Conservation (phyloP, 2,888 invertebrate species). For the Atherix ibis region DNA sequence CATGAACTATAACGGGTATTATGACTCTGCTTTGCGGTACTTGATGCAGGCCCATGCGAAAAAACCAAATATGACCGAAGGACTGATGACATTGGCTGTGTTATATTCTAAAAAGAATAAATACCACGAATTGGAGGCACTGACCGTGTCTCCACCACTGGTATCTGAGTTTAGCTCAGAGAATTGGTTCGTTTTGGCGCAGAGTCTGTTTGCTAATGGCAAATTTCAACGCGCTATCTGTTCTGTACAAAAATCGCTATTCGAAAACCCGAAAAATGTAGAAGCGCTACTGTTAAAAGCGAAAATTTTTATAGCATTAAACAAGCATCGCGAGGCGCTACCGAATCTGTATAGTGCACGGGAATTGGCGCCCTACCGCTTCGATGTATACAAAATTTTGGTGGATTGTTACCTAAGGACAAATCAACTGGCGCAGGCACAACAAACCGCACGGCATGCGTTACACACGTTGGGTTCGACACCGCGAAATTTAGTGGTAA, state of each 20-base stretch:
- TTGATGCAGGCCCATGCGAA: constrained; percentile 34
- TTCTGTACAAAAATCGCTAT: constrained; percentile 57
- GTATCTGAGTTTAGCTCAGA: constrained; percentile 41
- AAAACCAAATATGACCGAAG: constrained; percentile 38
- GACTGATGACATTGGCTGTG: constrained; percentile 49
- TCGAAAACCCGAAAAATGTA: constrained; percentile 45
- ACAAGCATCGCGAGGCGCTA: constrained; percentile 24
- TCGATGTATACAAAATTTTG: constrained; percentile 61
- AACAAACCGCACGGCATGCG: constrained; percentile 52
- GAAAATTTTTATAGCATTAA: constrained; percentile 22
- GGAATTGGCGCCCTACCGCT: constrained; percentile 24
- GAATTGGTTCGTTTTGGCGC: constrained; percentile 63
- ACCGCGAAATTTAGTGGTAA: constrained; percentile 56
- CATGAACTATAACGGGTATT: constrained; percentile 55
- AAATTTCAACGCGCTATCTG: constrained; percentile 52
- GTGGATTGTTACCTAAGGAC: constrained; percentile 56
- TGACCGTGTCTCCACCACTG: constrained; percentile 32
- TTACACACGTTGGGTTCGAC: constrained; percentile 56
- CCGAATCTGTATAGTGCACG: constrained; percentile 22
- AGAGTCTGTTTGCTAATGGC: constrained; percentile 41
- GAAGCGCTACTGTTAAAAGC: constrained; percentile 60
- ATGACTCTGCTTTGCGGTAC: constrained; percentile 41
- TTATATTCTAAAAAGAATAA: constrained; percentile 43
- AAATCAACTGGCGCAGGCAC: constrained; percentile 53
- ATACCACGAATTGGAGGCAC: constrained; percentile 43